These are phyloP conservation scores for Orchestia grillus DNA, from an alignment of 1,140 invertebrate species.

Conservation along the genomic window DNA sequence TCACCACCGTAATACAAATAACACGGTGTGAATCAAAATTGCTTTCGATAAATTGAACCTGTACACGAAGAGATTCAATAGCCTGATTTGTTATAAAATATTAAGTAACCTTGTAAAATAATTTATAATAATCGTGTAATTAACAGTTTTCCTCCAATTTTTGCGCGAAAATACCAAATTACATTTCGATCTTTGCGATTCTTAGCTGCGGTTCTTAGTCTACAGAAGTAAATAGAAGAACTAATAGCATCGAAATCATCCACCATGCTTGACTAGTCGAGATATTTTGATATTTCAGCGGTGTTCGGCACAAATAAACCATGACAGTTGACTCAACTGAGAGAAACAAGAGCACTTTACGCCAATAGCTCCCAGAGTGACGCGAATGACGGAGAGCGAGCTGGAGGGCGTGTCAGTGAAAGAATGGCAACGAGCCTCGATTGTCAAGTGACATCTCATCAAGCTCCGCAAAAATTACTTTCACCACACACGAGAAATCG, in stretches of 20 bases:
- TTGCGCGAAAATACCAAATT: too few species aligned
- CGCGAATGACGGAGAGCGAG: neutral
- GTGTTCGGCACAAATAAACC: neutral
- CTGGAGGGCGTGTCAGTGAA: neutral
- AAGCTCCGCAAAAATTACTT: neutral
- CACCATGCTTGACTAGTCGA: too few species aligned
- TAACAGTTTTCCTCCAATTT: too few species aligned
- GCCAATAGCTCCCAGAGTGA: neutral
- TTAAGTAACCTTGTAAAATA: too few species aligned
- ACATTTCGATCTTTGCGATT: too few species aligned
- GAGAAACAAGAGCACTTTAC: neutral
- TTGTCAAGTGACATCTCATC: neutral
- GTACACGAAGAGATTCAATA: too few species aligned
- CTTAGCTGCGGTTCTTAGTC: too few species aligned
- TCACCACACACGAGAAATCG: neutral
- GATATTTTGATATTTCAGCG: neutral
- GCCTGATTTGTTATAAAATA: too few species aligned
- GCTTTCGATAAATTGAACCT: neutral
- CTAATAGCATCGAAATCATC: too few species aligned
- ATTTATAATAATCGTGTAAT: too few species aligned
- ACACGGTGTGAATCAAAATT: neutral
- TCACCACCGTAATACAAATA: neutral
- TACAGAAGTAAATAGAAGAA: too few species aligned
- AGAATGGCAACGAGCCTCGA: neutral
- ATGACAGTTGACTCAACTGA: neutral